Conservation (phyloP, 64 coral and sea anemone genomes). For the Stichodactyla helianthus region DNA sequence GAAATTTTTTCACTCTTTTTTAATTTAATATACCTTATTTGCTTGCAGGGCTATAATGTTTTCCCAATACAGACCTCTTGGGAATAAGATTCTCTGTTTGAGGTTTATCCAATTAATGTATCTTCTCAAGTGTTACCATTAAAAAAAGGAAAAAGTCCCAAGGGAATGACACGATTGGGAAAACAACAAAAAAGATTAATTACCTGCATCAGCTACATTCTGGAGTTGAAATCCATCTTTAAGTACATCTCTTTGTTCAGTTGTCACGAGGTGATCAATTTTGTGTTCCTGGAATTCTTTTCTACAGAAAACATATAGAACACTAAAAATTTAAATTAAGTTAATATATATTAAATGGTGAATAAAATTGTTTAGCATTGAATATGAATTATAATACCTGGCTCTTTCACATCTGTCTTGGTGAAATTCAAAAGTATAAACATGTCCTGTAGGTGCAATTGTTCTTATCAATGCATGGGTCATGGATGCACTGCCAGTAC, state of each 20-base stretch:
- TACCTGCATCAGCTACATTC: constrained; percentile 96
- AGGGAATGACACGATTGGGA: no score
- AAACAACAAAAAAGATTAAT: not conserved
- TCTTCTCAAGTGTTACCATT: no score
- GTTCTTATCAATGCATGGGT: constrained; percentile 89
- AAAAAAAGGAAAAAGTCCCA: no score
- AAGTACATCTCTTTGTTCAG: constrained; percentile 57
- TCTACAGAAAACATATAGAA: constrained; percentile 29
- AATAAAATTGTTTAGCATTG: no score
- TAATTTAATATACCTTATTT: no score
- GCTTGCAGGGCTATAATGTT: no score
- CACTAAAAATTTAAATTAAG: no score
- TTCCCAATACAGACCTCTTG: no score
- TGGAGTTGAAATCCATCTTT: constrained; percentile 77
- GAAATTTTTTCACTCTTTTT: no score
- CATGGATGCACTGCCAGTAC: constrained; percentile 98
- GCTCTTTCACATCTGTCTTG: constrained; percentile 76
- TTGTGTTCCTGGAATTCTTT: constrained; percentile 77
- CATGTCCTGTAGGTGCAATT: constrained; percentile 88
- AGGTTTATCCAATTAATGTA: not conserved
- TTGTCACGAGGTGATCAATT: constrained; percentile 77
- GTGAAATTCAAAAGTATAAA: constrained; percentile 99
- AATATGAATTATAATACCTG: constrained; percentile 39
- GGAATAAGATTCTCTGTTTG: no score
- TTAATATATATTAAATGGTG: no score